Conservation (phyloP, 92 coral and sea anemone genomes). For the Virgularia gustaviana region DNA sequence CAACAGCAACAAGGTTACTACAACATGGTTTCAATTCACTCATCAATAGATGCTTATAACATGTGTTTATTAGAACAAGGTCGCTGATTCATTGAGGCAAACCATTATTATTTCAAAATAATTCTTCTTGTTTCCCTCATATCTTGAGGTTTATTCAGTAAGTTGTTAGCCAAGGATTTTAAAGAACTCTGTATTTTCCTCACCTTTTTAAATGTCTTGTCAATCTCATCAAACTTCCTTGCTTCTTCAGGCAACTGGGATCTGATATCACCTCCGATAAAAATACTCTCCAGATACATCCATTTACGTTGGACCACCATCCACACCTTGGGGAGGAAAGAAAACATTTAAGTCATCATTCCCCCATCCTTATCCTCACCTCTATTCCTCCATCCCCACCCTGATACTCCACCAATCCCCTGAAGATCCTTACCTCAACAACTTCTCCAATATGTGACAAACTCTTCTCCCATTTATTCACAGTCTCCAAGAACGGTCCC, state of each 20-base stretch:
- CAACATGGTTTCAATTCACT: too few species aligned
- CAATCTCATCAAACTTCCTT: slow-evolving; percentile 96
- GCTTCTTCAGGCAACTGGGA: slow-evolving; percentile 99
- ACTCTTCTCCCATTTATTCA: slow-evolving; percentile 99
- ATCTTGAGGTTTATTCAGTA: too few species aligned
- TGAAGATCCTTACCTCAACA: slow-evolving; percentile 69
- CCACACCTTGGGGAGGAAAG: slow-evolving; percentile 69
- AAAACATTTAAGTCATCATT: background rate
- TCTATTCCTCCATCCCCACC: background rate
- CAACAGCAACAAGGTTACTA: too few species aligned
- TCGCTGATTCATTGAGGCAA: background rate
- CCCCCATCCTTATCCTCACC: background rate
- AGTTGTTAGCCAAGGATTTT: background rate
- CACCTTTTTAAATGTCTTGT: slow-evolving; percentile 97
- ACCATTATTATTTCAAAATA: too few species aligned
- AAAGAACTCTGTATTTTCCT: background rate
- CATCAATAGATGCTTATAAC: background rate
- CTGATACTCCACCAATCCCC: background rate
- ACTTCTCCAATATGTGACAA: slow-evolving; percentile 97
- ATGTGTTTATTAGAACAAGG: background rate
- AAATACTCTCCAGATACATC: slow-evolving; percentile 98
- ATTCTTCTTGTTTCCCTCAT: too few species aligned
- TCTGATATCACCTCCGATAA: slow-evolving; percentile 96
- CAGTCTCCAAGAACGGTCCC: slow-evolving; percentile 99
- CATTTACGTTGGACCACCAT: slow-evolving; percentile 99